These are phyloP conservation scores for Oncorhynchus clarkii DNA, from an alignment of 2,113 vertebrate species.

Conservation along the genomic window DNA sequence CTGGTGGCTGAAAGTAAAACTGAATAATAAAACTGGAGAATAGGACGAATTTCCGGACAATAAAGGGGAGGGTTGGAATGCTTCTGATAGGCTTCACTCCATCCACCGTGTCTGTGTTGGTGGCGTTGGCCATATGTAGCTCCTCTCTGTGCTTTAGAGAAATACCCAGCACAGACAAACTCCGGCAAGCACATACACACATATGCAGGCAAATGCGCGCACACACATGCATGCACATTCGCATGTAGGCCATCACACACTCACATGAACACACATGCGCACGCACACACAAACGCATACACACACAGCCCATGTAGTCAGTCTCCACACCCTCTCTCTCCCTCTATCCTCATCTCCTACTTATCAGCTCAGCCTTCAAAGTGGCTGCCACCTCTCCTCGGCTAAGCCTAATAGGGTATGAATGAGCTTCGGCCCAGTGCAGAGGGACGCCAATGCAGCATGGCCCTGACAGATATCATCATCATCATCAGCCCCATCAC, in stretches of 20 bases:
- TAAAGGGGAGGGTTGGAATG: background rate
- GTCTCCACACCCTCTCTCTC: background rate
- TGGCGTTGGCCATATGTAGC: background rate
- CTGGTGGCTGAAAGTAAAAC: slow-evolving; percentile 12
- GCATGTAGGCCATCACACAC: background rate
- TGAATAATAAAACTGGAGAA: slow-evolving; percentile 17
- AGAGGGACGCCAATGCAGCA: background rate
- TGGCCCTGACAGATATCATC: background rate
- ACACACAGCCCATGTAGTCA: background rate
- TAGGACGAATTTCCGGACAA: background rate
- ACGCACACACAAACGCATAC: background rate
- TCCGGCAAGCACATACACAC: background rate
- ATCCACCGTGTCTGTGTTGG: background rate
- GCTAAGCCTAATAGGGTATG: background rate
- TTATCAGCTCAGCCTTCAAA: background rate
- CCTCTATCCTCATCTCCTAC: background rate
- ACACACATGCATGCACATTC: background rate
- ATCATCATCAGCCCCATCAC: background rate
- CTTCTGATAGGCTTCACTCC: background rate
- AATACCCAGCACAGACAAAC: slow-evolving; percentile 13
- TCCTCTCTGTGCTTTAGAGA: background rate
- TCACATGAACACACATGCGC: background rate
- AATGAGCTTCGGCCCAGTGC: background rate
- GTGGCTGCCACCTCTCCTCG: background rate
- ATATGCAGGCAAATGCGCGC: background rate